These are phyloP conservation scores for Phenganax subtilis DNA, from an alignment of 92 coral and sea anemone species.

Conservation along the genomic window DNA sequence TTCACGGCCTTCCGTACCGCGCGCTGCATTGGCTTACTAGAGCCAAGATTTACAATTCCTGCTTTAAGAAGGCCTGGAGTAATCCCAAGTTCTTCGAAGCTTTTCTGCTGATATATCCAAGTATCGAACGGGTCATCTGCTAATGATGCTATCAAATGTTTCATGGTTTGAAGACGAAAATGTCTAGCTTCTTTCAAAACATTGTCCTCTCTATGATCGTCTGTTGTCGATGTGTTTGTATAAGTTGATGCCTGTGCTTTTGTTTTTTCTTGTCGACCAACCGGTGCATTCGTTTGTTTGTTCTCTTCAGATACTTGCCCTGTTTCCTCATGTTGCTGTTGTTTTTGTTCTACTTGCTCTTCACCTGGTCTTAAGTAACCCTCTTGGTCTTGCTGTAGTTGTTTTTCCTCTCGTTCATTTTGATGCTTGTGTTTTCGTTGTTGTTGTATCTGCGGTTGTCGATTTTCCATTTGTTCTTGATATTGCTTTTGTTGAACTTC, in stretches of 20 bases:
- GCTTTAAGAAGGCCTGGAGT: slow-evolving; percentile 71
- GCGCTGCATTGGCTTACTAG: slow-evolving; percentile 59
- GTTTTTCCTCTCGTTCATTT: neutral
- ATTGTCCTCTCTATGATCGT: neutral
- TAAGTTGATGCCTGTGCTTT: neutral
- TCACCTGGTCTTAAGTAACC: neutral
- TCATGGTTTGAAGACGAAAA: slow-evolving; percentile 34
- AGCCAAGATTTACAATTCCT: slow-evolving; percentile 76
- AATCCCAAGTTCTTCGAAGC: slow-evolving; percentile 72
- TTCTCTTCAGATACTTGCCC: neutral
- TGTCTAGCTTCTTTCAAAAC: slow-evolving; percentile 22
- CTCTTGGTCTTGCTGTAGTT: neutral
- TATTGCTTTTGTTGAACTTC: neutral
- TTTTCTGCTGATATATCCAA: slow-evolving; percentile 84
- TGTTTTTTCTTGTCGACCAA: neutral
- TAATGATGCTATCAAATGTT: slow-evolving; percentile 57
- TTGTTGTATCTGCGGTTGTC: neutral
- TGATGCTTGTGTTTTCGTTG: slow-evolving; percentile 5
- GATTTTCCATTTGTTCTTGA: neutral
- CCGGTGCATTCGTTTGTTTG: neutral
- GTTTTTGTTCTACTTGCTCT: neutral
- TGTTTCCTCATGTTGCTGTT: neutral
- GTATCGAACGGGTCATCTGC: slow-evolving; percentile 64
- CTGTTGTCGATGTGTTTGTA: slow-evolving; percentile 7
- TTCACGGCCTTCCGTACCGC: slow-evolving; percentile 64